A percentile compares a stretch with the other conserved stretches of the same genome.
Conservation (phyloP, 2,797 vertebrate species). For the Pangasius mekongensis region DNA sequence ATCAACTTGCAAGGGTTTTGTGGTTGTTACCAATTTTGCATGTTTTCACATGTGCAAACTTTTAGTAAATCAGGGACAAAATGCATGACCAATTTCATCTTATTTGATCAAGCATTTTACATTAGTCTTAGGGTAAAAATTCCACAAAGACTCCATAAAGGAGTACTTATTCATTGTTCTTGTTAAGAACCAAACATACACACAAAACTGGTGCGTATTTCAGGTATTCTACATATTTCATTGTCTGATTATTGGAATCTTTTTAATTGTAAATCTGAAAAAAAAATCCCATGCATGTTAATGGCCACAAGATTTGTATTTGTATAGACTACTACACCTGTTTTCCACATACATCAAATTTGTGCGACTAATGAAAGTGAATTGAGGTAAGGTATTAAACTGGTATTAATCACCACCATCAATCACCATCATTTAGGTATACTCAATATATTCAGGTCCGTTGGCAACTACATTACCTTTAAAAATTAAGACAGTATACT, state of each 20-base stretch:
- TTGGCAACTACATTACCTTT: background rate
- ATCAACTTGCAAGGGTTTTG: background rate
- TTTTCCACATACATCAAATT: background rate
- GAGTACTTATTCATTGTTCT: background rate
- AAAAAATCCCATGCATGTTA: background rate
- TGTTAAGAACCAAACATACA: background rate
- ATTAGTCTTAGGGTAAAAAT: conserved; percentile 32
- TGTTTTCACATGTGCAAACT: conserved; percentile 5
- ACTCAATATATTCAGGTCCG: background rate
- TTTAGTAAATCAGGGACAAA: background rate
- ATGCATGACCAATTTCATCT: background rate
- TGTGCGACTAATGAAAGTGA: conserved; percentile 7
- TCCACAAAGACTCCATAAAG: background rate
- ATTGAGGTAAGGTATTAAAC: conserved; percentile 8
- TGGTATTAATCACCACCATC: background rate
- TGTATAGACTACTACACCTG: background rate
- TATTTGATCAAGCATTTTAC: conserved; percentile 33
- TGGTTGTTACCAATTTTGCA: background rate
- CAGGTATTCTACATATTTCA: background rate
- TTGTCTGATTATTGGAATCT: background rate
- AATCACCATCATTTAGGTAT: background rate
- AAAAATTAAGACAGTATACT: background rate
- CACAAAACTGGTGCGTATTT: background rate
- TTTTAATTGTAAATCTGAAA: background rate
- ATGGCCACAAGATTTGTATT: background rate